Evolutionary conservation across 2,113 vertebrate genomes (phyloP).

Genomic region (Protobothrops flavoviridis): DNA sequence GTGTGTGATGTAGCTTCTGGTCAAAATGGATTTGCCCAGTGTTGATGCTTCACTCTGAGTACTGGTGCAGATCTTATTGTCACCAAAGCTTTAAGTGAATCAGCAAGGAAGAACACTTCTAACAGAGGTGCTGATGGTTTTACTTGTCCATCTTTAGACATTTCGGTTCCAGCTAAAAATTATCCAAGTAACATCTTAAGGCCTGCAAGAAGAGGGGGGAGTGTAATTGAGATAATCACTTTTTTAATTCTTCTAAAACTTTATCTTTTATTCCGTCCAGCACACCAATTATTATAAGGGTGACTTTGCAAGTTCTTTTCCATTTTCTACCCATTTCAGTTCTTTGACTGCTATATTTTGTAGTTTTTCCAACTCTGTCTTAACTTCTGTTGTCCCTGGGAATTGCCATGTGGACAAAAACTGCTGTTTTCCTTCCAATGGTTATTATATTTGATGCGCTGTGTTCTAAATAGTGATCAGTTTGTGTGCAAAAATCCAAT

Average conservation of each 20-base stretch:
- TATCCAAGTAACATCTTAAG: not conserved
- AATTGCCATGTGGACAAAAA: not conserved
- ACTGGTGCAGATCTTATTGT: not conserved
- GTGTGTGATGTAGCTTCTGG: not conserved
- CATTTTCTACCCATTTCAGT: not conserved
- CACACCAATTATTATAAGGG: not conserved
- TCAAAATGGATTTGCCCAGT: not conserved
- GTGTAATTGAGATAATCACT: not conserved
- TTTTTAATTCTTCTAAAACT: not conserved
- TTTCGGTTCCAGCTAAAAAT: not conserved
- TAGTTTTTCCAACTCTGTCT: not conserved
- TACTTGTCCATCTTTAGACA: not conserved
- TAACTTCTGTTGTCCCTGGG: not conserved
- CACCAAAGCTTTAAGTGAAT: not conserved
- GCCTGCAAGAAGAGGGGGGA: not conserved
- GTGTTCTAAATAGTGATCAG: not conserved
- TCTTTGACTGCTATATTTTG: not conserved
- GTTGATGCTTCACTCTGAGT: not conserved
- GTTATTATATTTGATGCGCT: not conserved
- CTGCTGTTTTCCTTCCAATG: not conserved
- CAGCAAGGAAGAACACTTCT: not conserved
- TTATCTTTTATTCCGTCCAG: not conserved
- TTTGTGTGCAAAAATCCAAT: not conserved
- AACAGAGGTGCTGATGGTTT: not conserved
- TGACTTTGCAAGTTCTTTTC: not conserved